phyloP scores from a whole-genome alignment of 2,797 vertebrate species.

The Kryptolebias ocellatus region DNA sequence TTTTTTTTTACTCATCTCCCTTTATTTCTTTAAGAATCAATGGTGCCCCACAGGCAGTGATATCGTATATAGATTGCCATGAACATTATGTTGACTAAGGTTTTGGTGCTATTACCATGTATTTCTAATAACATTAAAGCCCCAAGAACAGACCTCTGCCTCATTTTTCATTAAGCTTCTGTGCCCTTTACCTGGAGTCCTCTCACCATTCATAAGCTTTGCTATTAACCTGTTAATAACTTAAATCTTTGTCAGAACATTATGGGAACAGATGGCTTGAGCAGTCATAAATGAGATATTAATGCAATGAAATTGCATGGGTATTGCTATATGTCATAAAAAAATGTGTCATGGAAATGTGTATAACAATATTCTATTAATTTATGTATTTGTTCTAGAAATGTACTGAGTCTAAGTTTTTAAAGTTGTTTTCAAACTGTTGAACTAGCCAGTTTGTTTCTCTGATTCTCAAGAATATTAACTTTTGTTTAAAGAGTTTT shows the following conservation, averaged over 20 bases:
- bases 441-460: neutral
- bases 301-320: constrained; percentile 58
- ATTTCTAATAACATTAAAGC: constrained; percentile 80
- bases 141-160: constrained; percentile 66
- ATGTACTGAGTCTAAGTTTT: constrained; percentile 26
- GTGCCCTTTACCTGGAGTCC: constrained; percentile 74
- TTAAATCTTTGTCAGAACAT: constrained; percentile 68
- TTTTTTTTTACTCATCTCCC: constrained; percentile 66
- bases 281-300: constrained; percentile 71
- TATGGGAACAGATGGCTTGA: constrained; percentile 58
- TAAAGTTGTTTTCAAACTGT: constrained; percentile 24
- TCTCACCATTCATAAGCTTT: constrained; percentile 66
- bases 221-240: constrained; percentile 68
- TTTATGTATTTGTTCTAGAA: constrained; percentile 14
- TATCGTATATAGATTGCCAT: constrained; percentile 67
- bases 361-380: constrained; percentile 40
- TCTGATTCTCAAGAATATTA: neutral
- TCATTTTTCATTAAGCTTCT: constrained; percentile 79
- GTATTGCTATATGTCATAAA: constrained; percentile 53
- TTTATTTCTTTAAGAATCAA: constrained; percentile 67
- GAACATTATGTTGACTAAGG: constrained; percentile 80
- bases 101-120: constrained; percentile 76
- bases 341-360: constrained; percentile 46
- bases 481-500: no score
- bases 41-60: constrained; percentile 72